These are phyloP conservation scores for Phasianus colchicus DNA, from an alignment of 2,113 vertebrate species.

Conservation along the genomic window DNA sequence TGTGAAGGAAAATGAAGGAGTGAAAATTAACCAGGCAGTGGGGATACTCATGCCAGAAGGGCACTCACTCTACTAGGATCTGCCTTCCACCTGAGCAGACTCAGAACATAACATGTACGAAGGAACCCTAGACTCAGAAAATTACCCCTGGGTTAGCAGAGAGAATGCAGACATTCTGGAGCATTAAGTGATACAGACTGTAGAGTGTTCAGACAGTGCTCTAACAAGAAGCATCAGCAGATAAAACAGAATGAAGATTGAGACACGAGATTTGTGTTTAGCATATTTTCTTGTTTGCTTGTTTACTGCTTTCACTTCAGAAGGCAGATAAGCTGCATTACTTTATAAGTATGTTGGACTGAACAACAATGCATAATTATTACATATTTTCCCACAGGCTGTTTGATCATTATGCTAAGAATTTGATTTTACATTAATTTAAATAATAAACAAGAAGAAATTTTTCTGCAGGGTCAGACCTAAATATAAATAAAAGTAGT, in stretches of 20 bases:
- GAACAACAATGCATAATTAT: not conserved
- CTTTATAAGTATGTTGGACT: not conserved
- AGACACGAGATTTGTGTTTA: not conserved
- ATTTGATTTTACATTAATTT: not conserved
- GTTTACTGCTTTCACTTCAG: not conserved
- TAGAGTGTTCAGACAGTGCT: not conserved
- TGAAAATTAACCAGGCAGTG: not conserved
- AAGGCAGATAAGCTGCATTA: not conserved
- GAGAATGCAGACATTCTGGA: not conserved
- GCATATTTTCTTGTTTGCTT: not conserved
- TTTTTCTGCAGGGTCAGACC: not conserved
- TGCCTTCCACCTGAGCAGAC: not conserved
- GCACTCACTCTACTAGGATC: not conserved
- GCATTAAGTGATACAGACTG: not conserved
- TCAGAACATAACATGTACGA: not conserved
- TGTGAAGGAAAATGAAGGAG: not conserved
- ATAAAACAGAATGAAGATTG: not conserved
- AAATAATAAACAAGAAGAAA: not conserved
- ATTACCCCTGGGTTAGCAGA: not conserved
- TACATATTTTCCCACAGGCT: not conserved
- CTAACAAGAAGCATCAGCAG: not conserved
- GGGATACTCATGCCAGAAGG: not conserved
- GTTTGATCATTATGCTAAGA: not conserved
- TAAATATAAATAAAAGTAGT: conserved; percentile 17
- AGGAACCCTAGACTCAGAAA: not conserved